A percentile compares a stretch with the other conserved stretches of the same genome.
Evolutionary conservation across 2,888 invertebrate genomes (phyloP).

Genomic region (Pollenia labialis): DNA sequence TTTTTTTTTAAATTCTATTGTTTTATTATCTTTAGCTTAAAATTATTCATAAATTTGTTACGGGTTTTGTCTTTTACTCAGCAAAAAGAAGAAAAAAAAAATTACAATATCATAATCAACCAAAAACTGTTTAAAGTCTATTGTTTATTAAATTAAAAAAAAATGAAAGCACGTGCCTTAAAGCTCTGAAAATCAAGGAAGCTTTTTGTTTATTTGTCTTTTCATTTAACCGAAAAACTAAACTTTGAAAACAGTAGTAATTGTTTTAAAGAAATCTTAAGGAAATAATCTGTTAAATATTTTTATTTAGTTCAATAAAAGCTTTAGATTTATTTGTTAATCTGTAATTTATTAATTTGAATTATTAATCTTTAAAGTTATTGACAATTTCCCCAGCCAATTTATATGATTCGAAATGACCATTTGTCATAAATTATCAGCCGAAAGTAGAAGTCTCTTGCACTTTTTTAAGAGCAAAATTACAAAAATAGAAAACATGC

Average conservation of each 20-base stretch:
- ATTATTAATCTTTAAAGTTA: slow-evolving; percentile 17
- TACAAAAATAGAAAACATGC: too few relatives aligned
- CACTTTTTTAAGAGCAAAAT: too few relatives aligned
- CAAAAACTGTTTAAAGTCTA: slow-evolving; percentile 41
- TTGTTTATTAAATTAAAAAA: slow-evolving; percentile 41
- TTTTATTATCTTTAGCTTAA: slow-evolving; percentile 37
- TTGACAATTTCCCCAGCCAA: slow-evolving; percentile 1
- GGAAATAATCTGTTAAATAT: slow-evolving; percentile 45
- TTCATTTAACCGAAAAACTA: background rate
- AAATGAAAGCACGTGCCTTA: slow-evolving; percentile 67
- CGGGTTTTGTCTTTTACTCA: slow-evolving; percentile 36
- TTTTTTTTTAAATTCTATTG: slow-evolving; percentile 48
- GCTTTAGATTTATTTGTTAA: background rate
- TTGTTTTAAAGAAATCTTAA: slow-evolving; percentile 59
- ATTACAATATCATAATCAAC: slow-evolving; percentile 23
- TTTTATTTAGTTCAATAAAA: background rate
- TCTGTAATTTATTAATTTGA: background rate
- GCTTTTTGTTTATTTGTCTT: slow-evolving; percentile 20
- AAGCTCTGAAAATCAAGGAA: slow-evolving; percentile 55
- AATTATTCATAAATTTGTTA: slow-evolving; percentile 63
- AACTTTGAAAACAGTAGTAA: slow-evolving; percentile 51
- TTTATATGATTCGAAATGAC: background rate
- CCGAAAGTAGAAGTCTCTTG: too few relatives aligned
- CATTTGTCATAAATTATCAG: background rate
- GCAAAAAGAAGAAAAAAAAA: slow-evolving; percentile 5